phyloP scores from a whole-genome alignment of 1,140 invertebrate species.

The Mya arenaria region DNA sequence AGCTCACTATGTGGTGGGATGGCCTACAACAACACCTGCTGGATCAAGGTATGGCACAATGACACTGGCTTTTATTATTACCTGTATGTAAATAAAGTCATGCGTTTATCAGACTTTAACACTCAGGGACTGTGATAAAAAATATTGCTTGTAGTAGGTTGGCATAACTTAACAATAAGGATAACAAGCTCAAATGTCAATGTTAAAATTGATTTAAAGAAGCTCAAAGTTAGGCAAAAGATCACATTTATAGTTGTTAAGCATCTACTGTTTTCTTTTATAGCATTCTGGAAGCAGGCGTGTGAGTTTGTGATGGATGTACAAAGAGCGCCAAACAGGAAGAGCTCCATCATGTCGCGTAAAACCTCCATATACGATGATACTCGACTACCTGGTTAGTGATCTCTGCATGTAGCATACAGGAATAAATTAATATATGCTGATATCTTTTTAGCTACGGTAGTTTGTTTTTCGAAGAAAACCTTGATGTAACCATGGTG shows the following conservation, averaged over 20 bases:
- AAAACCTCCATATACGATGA: conserved; percentile 79
- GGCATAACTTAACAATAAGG: too few species aligned
- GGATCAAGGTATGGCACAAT: conserved; percentile 72
- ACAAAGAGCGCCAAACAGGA: conserved; percentile 60
- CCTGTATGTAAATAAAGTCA: background rate
- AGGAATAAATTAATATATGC: background rate
- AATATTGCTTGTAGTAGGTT: too few species aligned
- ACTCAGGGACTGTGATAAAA: conserved; percentile 69
- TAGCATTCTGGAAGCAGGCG: conserved; percentile 85
- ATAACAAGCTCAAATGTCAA: too few species aligned
- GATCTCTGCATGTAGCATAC: background rate
- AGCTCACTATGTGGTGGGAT: conserved; percentile 77
- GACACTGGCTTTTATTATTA: background rate
- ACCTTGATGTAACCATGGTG: too few species aligned
- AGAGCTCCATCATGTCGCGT: conserved; percentile 61
- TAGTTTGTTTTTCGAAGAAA: too few species aligned
- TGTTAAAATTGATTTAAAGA: too few species aligned
- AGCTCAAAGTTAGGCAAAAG: too few species aligned
- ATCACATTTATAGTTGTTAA: too few species aligned
- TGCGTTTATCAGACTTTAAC: background rate
- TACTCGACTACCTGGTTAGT: conserved; percentile 73
- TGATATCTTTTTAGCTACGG: background rate
- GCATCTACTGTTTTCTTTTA: too few species aligned
- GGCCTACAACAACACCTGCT: conserved; percentile 78
- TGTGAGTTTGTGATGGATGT: conserved; percentile 85